phyloP scores from a whole-genome alignment of 2,888 invertebrate species.

The Salpingus planirostris region DNA sequence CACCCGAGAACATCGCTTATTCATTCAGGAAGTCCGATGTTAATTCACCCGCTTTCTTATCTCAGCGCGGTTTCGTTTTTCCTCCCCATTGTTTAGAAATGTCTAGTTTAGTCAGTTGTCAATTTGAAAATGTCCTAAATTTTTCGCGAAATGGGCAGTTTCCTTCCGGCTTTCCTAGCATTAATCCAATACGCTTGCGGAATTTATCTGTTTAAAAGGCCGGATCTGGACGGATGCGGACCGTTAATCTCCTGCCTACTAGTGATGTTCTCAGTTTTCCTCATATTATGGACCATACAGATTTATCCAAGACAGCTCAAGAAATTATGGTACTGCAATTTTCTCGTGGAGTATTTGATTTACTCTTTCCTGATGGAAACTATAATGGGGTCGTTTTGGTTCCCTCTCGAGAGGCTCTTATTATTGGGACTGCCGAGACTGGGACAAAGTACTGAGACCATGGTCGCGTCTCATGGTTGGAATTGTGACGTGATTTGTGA shows the following conservation, averaged over 20 bases:
- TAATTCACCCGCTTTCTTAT: too few relatives aligned
- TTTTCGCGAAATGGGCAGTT: conserved; percentile 29
- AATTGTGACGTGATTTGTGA: conserved; percentile 18
- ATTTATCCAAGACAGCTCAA: conserved; percentile 28
- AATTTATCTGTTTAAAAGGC: conserved; percentile 30
- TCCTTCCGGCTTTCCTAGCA: conserved; percentile 29
- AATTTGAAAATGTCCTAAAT: too few relatives aligned
- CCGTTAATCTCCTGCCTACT: conserved; percentile 31
- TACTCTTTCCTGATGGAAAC: conserved; percentile 32
- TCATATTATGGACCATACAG: conserved; percentile 31
- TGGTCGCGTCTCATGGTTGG: conserved; percentile 20
- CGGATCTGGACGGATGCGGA: conserved; percentile 22
- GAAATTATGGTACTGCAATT: conserved; percentile 1
- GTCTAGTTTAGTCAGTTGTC: too few relatives aligned
- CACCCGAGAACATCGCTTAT: too few relatives aligned
- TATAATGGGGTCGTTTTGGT: conserved; percentile 36
- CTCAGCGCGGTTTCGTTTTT: too few relatives aligned
- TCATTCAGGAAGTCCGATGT: too few relatives aligned
- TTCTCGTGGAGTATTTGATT: conserved; percentile 26
- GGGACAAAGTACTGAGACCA: conserved; percentile 22
- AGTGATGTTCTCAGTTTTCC: conserved; percentile 28
- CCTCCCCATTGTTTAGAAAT: too few relatives aligned
- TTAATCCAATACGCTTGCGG: conserved; percentile 28
- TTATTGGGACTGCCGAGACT: conserved; percentile 21
- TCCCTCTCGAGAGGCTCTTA: conserved; percentile 30